A percentile compares a stretch with the other conserved stretches of the same genome.
Conservation (phyloP, 2,888 invertebrate genomes). For the Syrphus vitripennis region DNA sequence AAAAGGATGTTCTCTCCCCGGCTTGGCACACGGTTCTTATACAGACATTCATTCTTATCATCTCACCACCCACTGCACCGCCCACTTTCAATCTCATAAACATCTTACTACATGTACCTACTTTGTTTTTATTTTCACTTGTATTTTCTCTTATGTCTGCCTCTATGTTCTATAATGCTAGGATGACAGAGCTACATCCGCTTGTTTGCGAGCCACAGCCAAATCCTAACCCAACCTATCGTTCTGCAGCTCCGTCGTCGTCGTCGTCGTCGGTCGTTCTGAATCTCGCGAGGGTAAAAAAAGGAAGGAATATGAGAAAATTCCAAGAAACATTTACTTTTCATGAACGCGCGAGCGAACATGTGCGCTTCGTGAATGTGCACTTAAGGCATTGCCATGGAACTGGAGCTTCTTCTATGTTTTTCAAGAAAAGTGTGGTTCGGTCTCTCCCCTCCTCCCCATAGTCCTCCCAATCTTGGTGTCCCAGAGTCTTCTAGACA, state of each 20-base stretch:
- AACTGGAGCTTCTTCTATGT: slow-evolving; percentile 28
- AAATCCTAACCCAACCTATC: background rate
- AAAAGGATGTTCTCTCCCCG: slow-evolving; percentile 24
- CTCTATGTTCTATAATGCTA: slow-evolving; percentile 33
- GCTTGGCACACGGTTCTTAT: background rate
- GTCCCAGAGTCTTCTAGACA: background rate
- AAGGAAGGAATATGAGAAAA: slow-evolving; percentile 46
- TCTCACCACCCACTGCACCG: background rate
- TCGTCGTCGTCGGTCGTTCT: too few relatives aligned
- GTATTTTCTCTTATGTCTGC: slow-evolving; percentile 17
- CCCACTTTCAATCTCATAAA: slow-evolving; percentile 52
- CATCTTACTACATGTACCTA: slow-evolving; percentile 55
- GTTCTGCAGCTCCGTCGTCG: background rate
- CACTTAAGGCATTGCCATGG: slow-evolving; percentile 72
- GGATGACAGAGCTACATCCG: slow-evolving; percentile 9
- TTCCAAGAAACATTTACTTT: slow-evolving; percentile 64
- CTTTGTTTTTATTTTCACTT: slow-evolving; percentile 47
- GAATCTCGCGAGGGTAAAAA: slow-evolving; percentile 16
- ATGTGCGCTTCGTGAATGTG: slow-evolving; percentile 58
- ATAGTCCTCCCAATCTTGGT: slow-evolving; percentile 1
- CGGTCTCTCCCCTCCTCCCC: background rate
- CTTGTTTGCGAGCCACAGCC: background rate
- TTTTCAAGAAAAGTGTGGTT: slow-evolving; percentile 15
- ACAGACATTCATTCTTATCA: background rate
- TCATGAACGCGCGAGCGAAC: slow-evolving; percentile 67